Conservation (phyloP, 2,888 invertebrate species). For the Andrena chrysosceles region DNA sequence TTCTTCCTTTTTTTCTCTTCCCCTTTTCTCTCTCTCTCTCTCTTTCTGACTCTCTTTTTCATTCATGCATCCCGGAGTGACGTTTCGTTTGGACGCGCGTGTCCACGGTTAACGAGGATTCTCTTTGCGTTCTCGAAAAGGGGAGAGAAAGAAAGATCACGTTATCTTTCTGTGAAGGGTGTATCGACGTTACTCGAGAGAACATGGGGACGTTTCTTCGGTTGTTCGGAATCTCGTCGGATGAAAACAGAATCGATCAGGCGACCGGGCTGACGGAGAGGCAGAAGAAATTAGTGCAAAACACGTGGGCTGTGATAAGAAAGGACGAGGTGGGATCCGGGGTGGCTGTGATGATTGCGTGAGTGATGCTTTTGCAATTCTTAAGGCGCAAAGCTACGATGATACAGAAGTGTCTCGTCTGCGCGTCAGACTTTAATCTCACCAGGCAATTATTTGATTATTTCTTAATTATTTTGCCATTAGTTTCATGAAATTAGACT, state of each 20-base stretch:
- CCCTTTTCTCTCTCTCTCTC: background rate
- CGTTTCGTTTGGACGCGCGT: background rate
- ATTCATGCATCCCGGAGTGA: background rate
- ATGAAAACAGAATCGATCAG: constrained; percentile 80
- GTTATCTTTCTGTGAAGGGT: constrained; percentile 1
- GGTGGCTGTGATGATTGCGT: constrained; percentile 85
- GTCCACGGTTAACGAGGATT: background rate
- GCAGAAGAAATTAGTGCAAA: constrained; percentile 84
- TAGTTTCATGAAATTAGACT: too few relatives aligned
- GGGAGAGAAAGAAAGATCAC: background rate
- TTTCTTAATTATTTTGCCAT: too few relatives aligned
- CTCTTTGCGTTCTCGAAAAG: background rate
- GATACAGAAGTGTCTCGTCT: background rate
- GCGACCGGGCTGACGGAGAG: constrained; percentile 84
- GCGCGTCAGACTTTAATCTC: background rate
- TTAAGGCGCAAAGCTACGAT: background rate
- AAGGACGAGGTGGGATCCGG: constrained; percentile 85
- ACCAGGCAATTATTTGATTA: too few relatives aligned
- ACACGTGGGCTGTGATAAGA: constrained; percentile 85
- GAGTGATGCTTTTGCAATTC: constrained; percentile 70
- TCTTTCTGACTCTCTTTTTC: background rate
- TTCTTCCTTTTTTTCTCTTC: constrained; percentile 7
- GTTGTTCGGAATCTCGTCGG: constrained; percentile 72
- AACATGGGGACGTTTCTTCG: constrained; percentile 77
- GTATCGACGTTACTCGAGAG: background rate